Conservation (phyloP, 1,140 invertebrate genomes). For the Diploscapter pachys region DNA sequence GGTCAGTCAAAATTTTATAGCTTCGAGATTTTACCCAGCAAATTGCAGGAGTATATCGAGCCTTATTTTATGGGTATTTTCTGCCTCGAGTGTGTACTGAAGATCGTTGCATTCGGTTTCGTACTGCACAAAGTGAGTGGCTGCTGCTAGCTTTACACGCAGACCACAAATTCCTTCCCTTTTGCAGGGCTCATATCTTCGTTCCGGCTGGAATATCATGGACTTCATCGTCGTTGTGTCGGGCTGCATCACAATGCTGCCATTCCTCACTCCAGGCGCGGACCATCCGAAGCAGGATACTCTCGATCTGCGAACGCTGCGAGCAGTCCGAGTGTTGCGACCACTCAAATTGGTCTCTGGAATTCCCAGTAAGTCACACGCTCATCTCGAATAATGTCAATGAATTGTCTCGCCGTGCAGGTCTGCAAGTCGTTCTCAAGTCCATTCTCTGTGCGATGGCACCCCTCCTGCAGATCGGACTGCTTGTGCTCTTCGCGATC, state of each 20-base stretch:
- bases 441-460: conserved; percentile 99
- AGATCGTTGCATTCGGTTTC: conserved; percentile 99
- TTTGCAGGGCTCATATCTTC: conserved; percentile 78
- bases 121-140: conserved; percentile 80
- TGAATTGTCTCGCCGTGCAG: conserved; percentile 63
- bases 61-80: conserved; percentile 99
- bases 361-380: conserved; percentile 89
- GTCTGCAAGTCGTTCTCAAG: conserved; percentile 99
- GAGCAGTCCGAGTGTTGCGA: conserved; percentile 98
- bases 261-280: conserved; percentile 12
- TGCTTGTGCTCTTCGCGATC: conserved; percentile 99
- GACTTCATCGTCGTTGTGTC: conserved; percentile 99
- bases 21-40: not conserved
- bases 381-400: not conserved
- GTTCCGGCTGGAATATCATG: conserved; percentile 99
- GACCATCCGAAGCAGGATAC: conserved; percentile 29
- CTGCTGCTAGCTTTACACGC: too few relatives aligned
- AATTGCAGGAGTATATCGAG: conserved; percentile 89
- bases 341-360: conserved; percentile 99
- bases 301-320: conserved; percentile 94
- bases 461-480: conserved; percentile 96
- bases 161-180: too few relatives aligned
- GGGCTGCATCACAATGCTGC: conserved; percentile 73
- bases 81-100: conserved; percentile 98
- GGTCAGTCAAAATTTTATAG: conserved; percentile 67